These are phyloP conservation scores for Sus cebifrons DNA, from an alignment of 2,797 vertebrate species.

Conservation along the genomic window DNA sequence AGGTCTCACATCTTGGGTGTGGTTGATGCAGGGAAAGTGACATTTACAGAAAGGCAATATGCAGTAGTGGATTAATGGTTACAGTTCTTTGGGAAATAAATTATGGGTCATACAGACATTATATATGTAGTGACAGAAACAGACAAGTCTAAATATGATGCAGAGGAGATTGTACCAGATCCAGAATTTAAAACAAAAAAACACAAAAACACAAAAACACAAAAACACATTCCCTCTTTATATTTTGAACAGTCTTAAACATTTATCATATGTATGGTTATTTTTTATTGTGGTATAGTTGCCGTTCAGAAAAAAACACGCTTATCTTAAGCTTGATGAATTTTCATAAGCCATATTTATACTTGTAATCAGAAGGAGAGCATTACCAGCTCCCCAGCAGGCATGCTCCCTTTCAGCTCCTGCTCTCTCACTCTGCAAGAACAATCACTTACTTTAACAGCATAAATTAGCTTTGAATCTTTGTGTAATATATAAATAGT, in stretches of 20 bases:
- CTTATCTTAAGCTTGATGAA: not conserved
- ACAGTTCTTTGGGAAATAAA: conserved; percentile 3
- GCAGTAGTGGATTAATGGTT: not conserved
- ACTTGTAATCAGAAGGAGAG: not conserved
- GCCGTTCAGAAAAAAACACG: not conserved
- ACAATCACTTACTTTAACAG: not conserved
- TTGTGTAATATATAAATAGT: not conserved
- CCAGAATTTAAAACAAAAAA: not conserved
- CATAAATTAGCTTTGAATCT: not conserved
- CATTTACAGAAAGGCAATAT: not conserved
- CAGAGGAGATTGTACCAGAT: not conserved
- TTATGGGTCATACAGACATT: not conserved
- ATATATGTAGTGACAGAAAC: not conserved
- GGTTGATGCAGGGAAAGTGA: not conserved
- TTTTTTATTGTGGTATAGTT: not conserved
- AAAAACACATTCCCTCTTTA: not conserved
- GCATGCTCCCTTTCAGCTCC: not conserved
- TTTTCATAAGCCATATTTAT: not conserved
- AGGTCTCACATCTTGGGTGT: not conserved
- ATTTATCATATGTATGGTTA: not conserved
- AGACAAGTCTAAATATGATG: not conserved
- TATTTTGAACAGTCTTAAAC: not conserved
- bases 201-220: not conserved
- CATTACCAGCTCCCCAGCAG: not conserved
- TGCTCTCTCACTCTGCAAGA: not conserved